Conservation (phyloP, 2,797 vertebrate species). For the Pseudomugil tenellus region DNA sequence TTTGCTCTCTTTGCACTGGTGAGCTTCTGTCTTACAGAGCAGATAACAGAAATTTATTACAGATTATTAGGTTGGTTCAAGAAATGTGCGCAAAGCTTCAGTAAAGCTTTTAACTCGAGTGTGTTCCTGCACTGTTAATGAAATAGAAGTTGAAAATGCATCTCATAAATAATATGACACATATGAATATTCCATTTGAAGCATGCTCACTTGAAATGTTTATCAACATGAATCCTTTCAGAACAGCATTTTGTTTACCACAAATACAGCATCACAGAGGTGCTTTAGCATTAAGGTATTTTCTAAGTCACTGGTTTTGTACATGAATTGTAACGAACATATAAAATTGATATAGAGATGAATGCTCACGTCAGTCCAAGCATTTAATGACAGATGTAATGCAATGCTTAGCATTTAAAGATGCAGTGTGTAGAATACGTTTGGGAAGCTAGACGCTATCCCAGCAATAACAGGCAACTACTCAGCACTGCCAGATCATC, state of each 20-base stretch:
- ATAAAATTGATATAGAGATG: no score
- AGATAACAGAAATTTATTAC: not conserved
- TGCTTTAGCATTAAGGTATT: not conserved
- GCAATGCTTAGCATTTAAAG: not conserved
- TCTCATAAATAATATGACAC: slow-evolving; percentile 21
- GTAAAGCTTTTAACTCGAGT: no score
- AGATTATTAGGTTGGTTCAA: not conserved
- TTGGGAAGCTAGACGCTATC: no score
- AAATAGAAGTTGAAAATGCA: not conserved
- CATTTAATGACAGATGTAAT: not conserved
- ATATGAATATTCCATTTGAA: slow-evolving; percentile 20
- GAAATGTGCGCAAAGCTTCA: not conserved
- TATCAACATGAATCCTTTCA: slow-evolving; percentile 15
- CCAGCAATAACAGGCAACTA: no score
- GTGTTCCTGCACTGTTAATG: not conserved
- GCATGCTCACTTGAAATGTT: not conserved
- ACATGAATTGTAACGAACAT: no score
- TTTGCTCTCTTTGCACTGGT: not conserved
- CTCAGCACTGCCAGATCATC: no score
- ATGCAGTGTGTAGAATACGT: no score
- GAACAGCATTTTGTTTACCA: slow-evolving; percentile 1
- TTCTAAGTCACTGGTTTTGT: no score
- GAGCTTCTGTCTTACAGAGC: slow-evolving; percentile 3
- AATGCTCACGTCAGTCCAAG: no score
- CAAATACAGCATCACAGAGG: not conserved